Percentiles rank a stretch among this genome's conserved stretches.
phyloP scores from a whole-genome alignment of 1,140 invertebrate species.

The Berghia stephanieae region DNA sequence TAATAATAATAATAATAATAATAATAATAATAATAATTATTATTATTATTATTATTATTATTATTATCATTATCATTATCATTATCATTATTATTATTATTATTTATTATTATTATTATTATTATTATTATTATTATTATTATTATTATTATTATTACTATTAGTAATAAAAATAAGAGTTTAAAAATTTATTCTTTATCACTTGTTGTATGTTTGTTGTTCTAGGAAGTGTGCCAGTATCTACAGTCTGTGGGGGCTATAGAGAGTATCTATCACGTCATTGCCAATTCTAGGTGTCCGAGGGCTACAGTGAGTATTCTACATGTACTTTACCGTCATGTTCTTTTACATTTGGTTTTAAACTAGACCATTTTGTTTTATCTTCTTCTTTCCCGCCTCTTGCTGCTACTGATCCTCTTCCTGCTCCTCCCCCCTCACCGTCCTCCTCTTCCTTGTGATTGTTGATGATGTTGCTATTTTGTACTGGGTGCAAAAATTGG shows the following conservation, averaged over 20 bases:
- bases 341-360: not conserved
- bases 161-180: too few relatives aligned
- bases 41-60: not conserved
- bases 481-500: not conserved
- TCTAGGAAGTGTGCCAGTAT: conserved; percentile 28
- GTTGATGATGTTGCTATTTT: too few relatives aligned
- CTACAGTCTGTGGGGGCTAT: conserved; percentile 28
- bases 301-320: conserved; percentile 22
- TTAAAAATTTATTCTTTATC: too few relatives aligned
- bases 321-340: not conserved
- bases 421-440: too few relatives aligned
- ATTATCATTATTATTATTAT: not conserved
- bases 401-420: too few relatives aligned
- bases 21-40: too few relatives aligned
- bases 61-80: not conserved
- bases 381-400: too few relatives aligned
- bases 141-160: too few relatives aligned
- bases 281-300: conserved; percentile 26
- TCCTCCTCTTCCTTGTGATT: too few relatives aligned
- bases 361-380: not conserved
- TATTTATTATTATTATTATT: too few relatives aligned
- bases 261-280: conserved; percentile 29
- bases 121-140: too few relatives aligned
- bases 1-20: too few relatives aligned
- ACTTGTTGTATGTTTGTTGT: not conserved